Conservation (phyloP, 2,888 invertebrate species). For the Drosophila eohydei region DNA sequence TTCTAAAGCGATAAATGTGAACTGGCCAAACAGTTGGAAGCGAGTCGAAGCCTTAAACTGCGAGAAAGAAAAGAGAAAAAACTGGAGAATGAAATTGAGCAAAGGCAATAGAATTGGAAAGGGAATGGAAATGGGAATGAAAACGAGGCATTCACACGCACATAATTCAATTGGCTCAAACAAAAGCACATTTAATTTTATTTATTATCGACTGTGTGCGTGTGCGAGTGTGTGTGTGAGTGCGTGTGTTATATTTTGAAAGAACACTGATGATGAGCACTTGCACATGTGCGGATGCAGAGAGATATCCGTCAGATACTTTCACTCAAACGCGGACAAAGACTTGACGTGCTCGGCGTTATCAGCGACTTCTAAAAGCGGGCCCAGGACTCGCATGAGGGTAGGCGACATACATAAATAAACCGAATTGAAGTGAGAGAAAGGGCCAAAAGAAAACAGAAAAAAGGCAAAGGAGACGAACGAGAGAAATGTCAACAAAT, state of each 20-base stretch:
- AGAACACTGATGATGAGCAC: conserved; percentile 53
- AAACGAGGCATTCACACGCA: conserved; percentile 78
- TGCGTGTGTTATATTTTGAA: conserved; percentile 56
- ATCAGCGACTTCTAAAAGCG: conserved; percentile 52
- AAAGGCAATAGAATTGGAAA: conserved; percentile 20
- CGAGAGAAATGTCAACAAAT: conserved; percentile 73
- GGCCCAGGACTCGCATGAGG: conserved; percentile 32
- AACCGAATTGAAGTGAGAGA: conserved; percentile 52
- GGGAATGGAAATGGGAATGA: conserved; percentile 25
- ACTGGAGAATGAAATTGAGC: conserved; percentile 32
- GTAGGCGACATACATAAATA: conserved; percentile 56
- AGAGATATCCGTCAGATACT: conserved; percentile 69
- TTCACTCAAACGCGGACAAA: conserved; percentile 69
- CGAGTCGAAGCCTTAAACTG: conserved; percentile 24
- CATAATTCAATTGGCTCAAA: conserved; percentile 82
- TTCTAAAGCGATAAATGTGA: conserved; percentile 54
- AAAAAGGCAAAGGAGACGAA: conserved; percentile 10
- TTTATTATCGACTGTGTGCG: conserved; percentile 63
- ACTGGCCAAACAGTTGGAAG: conserved; percentile 40
- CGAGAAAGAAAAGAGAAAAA: conserved; percentile 30
- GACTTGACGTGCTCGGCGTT: conserved; percentile 67
- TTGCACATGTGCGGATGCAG: conserved; percentile 51
- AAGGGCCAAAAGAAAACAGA: conserved; percentile 23
- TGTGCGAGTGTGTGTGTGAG: conserved; percentile 8
- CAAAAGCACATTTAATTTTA: conserved; percentile 79